phyloP scores from a whole-genome alignment of 2,113 vertebrate genomes.

The Nibea albiflora region DNA sequence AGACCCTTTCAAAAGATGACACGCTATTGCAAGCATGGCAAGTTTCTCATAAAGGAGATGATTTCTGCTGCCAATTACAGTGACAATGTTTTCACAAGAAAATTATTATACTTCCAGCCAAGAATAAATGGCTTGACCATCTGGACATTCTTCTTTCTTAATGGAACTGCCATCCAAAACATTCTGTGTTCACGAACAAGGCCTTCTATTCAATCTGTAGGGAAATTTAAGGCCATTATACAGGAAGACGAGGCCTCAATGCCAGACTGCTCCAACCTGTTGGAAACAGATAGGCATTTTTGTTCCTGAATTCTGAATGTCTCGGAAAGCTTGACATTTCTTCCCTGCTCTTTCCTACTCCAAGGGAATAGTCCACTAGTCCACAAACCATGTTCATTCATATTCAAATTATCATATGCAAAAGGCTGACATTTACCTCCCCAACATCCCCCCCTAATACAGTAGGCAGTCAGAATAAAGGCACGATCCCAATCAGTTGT shows the following conservation, averaged over 20 bases:
- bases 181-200: constrained; percentile 26
- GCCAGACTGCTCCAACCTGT: constrained; percentile 41
- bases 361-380: constrained; percentile 32
- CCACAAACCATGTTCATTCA: constrained; percentile 34
- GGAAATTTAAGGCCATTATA: constrained; percentile 27
- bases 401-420: constrained; percentile 46
- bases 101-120: constrained; percentile 44
- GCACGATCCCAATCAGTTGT: background rate
- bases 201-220: constrained; percentile 32
- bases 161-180: constrained; percentile 35
- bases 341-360: constrained; percentile 19
- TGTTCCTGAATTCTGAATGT: constrained; percentile 10
- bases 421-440: constrained; percentile 40
- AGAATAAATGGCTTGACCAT: constrained; percentile 57
- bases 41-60: constrained; percentile 16
- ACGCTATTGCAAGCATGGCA: background rate
- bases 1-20: constrained; percentile 2
- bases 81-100: constrained; percentile 55
- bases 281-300: constrained; percentile 46
- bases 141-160: constrained; percentile 53
- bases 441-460: background rate
- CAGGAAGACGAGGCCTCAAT: constrained; percentile 2
- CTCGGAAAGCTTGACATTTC: constrained; percentile 52
- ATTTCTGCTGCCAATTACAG: constrained; percentile 37
- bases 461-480: background rate